Percentiles rank a stretch among this genome's conserved stretches.
Conservation (phyloP, 2,797 vertebrate species). For the Tolypeutes matacus region DNA sequence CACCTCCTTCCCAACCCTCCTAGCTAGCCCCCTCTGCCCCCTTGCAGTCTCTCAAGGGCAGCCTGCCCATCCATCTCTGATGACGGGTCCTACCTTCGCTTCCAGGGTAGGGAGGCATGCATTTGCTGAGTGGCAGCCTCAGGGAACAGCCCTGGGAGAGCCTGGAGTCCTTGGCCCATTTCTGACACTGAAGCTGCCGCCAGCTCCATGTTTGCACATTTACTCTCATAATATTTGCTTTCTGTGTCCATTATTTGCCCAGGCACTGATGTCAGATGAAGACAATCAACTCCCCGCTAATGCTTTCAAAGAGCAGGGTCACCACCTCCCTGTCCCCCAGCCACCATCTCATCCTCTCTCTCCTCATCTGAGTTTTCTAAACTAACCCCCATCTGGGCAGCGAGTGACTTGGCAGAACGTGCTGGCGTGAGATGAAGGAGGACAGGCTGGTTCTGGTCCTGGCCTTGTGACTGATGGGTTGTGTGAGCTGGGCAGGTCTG, state of each 20-base stretch:
- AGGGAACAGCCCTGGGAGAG: neutral
- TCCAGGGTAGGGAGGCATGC: too few relatives aligned
- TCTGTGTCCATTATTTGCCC: constrained; percentile 49
- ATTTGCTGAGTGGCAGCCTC: neutral
- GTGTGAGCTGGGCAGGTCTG: neutral
- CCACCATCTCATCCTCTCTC: neutral
- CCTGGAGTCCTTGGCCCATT: neutral
- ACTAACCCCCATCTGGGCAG: neutral
- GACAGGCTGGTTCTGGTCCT: neutral
- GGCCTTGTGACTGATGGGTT: neutral
- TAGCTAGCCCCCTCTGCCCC: too few relatives aligned
- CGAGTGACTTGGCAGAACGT: constrained; percentile 15
- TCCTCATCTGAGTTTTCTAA: neutral
- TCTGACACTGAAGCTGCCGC: neutral
- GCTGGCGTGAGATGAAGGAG: neutral
- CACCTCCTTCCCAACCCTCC: neutral
- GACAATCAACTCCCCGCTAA: neutral
- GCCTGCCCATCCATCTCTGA: neutral
- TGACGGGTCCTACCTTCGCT: neutral
- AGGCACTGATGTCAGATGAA: constrained; percentile 60
- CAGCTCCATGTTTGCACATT: neutral
- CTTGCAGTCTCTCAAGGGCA: fast-evolving
- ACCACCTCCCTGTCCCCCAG: neutral
- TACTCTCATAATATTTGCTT: constrained; percentile 76
- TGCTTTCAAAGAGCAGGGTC: constrained; percentile 61